Percentiles rank a stretch among this genome's conserved stretches.
Evolutionary conservation across 2,113 vertebrate genomes (phyloP).

Genomic region (Leuciscus idus): DNA sequence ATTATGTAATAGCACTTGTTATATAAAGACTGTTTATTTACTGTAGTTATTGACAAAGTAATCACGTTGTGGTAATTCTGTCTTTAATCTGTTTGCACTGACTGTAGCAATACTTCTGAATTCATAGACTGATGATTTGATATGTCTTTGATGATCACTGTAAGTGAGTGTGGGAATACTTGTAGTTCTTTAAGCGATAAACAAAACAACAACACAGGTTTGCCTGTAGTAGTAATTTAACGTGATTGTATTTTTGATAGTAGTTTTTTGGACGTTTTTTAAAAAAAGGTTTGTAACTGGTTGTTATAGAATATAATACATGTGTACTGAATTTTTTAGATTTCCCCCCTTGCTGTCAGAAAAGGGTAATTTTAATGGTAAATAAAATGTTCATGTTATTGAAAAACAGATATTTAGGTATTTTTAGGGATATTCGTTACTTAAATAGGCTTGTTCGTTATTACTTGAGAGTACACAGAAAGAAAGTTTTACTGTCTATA

Average conservation of each 20-base stretch:
- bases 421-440: not conserved
- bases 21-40: slow-evolving; percentile 18
- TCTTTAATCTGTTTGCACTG: slow-evolving; percentile 64
- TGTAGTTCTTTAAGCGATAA: not conserved
- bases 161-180: slow-evolving; percentile 15
- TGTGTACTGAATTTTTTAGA: slow-evolving; percentile 52
- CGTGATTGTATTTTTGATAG: slow-evolving; percentile 26
- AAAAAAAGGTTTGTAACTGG: slow-evolving; percentile 59
- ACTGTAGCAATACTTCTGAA: slow-evolving; percentile 63
- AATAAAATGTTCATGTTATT: slow-evolving; percentile 58
- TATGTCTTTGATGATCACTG: not conserved
- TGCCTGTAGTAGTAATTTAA: slow-evolving; percentile 36
- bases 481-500: slow-evolving; percentile 74
- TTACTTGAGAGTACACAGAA: slow-evolving; percentile 28
- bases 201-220: not conserved
- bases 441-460: not conserved
- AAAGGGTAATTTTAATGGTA: slow-evolving; percentile 52
- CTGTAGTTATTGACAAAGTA: slow-evolving; percentile 42
- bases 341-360: not conserved
- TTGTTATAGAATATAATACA: slow-evolving; percentile 49
- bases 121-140: slow-evolving; percentile 23
- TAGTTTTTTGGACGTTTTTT: slow-evolving; percentile 60
- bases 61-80: slow-evolving; percentile 57
- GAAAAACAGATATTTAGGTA: slow-evolving; percentile 5
- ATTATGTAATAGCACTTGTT: slow-evolving; percentile 20